Base-by-base conservation (phyloP, 2,888 invertebrate species). In the Leuctra nigra region DNA sequence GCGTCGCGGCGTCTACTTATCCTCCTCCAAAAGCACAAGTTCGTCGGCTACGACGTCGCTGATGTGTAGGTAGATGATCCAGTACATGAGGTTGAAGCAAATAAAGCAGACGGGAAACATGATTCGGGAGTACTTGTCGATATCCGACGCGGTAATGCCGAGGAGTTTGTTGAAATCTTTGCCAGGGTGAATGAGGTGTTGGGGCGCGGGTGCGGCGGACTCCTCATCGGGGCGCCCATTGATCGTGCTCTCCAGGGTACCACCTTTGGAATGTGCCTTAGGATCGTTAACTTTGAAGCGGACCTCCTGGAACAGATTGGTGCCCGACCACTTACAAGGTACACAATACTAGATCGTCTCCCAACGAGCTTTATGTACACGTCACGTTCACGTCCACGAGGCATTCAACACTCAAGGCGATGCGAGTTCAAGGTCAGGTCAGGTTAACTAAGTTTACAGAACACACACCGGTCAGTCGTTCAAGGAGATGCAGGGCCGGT, bases 71-170 rank as follows among this genome's bases (percentile, higher is more conserved):
- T 94, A 94, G 71, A 94, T 93, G 75, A 94, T 93, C 94, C 94
- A 94, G 78, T 94, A 94, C 93, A 94, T 94, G 67, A 94, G 84
- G 77, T 98, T 98, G 83, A 98, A 98, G 77, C 96, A 91, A 64
- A 97, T 90, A 81, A 98, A 98, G 78, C 96, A 92, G 68, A 96
- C 91, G 55, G 98, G 98, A 75, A 99, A 99, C 69, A 96, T 88
- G 75, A 97, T 93, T 70, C 98, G 86, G 61, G 97, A 96, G 75
- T 97, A 97, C 78, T 97, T 97, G 83, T 98, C 98, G 75, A 98
- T 98, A 77, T 95, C 96, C 72, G 95, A 95, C 59, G 95, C 95
- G 67, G 93, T 94, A 73, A 93, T 89, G 68, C 75, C 91, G 75
- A 88, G 83, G 67, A 92, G 79, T 75, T 91, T 91, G 81, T 90